A percentile compares a stretch with the other conserved stretches of the same genome.
phyloP scores from a whole-genome alignment of 2,888 invertebrate genomes.

The Mesochorus sp. region DNA sequence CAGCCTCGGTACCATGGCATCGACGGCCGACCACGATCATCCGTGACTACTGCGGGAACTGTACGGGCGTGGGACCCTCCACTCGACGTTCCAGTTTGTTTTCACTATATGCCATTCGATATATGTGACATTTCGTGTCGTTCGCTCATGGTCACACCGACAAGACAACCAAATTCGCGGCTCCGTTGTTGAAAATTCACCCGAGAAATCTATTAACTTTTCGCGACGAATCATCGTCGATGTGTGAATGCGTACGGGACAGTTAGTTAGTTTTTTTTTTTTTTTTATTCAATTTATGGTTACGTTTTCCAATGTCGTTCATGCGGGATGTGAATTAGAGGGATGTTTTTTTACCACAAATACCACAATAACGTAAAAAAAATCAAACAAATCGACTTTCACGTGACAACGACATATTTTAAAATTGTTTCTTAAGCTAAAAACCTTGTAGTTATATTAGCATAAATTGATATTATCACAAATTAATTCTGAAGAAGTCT shows the following conservation, averaged over 20 bases:
- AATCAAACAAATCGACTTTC: too few relatives aligned
- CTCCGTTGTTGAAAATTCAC: conserved; percentile 19
- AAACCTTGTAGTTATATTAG: too few relatives aligned
- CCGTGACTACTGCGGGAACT: conserved; percentile 55
- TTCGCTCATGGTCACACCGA: background rate
- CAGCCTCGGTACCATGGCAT: conserved; percentile 35
- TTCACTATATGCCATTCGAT: conserved; percentile 19
- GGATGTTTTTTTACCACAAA: background rate
- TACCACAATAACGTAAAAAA: too few relatives aligned
- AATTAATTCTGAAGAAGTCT: too few relatives aligned
- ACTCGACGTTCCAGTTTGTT: background rate
- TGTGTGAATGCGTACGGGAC: background rate
- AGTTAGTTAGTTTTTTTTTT: background rate
- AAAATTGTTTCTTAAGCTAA: too few relatives aligned
- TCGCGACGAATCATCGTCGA: conserved; percentile 28
- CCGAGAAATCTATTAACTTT: conserved; percentile 44
- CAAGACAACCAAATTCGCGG: conserved; percentile 19
- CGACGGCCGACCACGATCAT: conserved; percentile 58
- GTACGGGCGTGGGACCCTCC: background rate
- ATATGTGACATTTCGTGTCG: conserved; percentile 1
- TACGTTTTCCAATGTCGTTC: conserved; percentile 2
- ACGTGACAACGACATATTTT: too few relatives aligned
- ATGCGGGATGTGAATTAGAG: background rate
- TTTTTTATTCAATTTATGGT: background rate
- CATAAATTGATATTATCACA: too few relatives aligned